phyloP scores from a whole-genome alignment of 2,797 vertebrate genomes.

The Sebastiscus tertius region DNA sequence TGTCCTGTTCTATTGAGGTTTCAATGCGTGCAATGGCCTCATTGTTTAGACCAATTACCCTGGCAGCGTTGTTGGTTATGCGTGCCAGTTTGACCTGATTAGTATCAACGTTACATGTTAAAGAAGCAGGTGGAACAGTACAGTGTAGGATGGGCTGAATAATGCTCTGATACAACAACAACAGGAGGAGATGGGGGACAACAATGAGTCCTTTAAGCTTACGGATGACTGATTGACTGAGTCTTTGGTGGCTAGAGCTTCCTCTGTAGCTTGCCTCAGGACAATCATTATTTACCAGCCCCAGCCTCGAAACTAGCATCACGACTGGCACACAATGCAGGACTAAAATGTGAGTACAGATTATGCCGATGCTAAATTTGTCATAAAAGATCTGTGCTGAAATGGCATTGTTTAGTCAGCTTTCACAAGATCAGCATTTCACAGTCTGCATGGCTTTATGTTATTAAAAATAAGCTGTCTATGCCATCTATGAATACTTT shows the following conservation, averaged over 20 bases:
- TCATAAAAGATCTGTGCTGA: neutral
- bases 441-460: neutral
- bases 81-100: neutral
- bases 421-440: neutral
- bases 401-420: neutral
- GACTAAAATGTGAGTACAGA: constrained; percentile 23
- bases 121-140: neutral
- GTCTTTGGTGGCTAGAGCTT: neutral
- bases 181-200: neutral
- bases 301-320: neutral
- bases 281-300: neutral
- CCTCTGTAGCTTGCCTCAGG: neutral
- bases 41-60: neutral
- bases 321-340: neutral
- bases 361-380: neutral
- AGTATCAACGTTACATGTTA: neutral
- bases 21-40: neutral
- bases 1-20: neutral
- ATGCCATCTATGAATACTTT: neutral
- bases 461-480: neutral
- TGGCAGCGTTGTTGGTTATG: neutral
- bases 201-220: neutral
- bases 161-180: too few species aligned
- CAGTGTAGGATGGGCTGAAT: neutral
- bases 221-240: neutral